phyloP scores from a whole-genome alignment of 2,797 vertebrate species.

The Coracias cyanogaster region DNA sequence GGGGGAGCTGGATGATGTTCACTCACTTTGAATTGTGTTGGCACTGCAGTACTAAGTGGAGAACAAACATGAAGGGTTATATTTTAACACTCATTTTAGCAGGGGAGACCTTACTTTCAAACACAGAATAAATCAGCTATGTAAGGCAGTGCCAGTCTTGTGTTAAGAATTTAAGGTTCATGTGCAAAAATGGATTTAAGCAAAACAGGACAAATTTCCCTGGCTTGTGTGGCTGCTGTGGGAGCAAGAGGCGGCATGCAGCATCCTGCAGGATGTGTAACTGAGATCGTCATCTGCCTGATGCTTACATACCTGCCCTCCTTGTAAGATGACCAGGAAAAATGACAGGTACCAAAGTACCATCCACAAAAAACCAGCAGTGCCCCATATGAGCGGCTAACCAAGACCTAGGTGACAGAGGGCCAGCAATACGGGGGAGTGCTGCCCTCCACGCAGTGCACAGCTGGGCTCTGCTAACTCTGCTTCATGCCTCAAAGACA shows the following conservation, averaged over 20 bases:
- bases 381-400: background rate
- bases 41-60: background rate
- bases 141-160: background rate
- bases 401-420: background rate
- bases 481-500: background rate
- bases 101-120: background rate
- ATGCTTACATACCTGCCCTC: background rate
- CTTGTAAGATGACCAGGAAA: background rate
- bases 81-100: background rate
- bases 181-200: background rate
- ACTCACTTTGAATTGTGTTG: background rate
- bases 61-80: background rate
- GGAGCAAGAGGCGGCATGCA: background rate
- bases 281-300: background rate
- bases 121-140: background rate
- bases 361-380: background rate
- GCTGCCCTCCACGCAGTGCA: rapidly evolving
- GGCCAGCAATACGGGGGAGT: background rate
- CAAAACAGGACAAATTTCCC: background rate
- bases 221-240: background rate
- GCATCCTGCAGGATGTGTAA: rapidly evolving
- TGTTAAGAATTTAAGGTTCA: background rate
- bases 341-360: background rate
- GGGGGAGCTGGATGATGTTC: rapidly evolving
- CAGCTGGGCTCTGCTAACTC: background rate